Evolutionary conservation across 2,888 invertebrate species (phyloP).

Genomic region (Machimus rusticus): DNA sequence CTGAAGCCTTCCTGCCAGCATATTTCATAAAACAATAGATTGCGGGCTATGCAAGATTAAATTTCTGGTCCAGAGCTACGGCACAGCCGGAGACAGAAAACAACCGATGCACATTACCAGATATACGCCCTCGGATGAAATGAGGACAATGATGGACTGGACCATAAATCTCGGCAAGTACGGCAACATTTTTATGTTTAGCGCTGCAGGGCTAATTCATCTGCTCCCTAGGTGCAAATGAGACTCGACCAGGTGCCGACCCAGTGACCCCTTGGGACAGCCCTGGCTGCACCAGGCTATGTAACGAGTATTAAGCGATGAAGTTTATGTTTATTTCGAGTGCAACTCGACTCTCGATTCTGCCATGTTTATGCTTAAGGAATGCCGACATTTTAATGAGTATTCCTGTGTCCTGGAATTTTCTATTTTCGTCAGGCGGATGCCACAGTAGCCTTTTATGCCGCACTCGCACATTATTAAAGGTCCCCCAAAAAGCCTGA

Average conservation of each 20-base stretch:
- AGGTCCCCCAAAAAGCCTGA: neutral
- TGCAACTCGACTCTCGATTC: neutral
- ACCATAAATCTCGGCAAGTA: neutral
- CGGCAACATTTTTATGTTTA: neutral
- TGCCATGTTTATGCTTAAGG: neutral
- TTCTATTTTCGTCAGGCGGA: constrained; percentile 19
- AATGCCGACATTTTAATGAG: constrained; percentile 32
- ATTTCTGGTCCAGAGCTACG: neutral
- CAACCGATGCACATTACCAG: neutral
- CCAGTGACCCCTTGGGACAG: neutral
- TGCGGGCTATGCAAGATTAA: neutral
- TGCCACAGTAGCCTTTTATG: neutral
- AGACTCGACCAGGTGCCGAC: neutral
- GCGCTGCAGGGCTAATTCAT: neutral
- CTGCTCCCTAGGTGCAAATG: neutral
- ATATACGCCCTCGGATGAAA: neutral
- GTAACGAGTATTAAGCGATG: neutral
- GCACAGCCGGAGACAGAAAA: neutral
- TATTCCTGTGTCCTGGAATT: constrained; percentile 29
- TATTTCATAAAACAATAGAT: neutral
- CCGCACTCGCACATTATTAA: constrained; percentile 2
- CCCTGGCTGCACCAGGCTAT: neutral
- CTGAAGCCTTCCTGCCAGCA: neutral
- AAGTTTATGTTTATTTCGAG: neutral
- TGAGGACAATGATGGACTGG: neutral